A percentile compares a stretch with the other conserved stretches of the same genome.
phyloP scores from a whole-genome alignment of 2,888 invertebrate genomes.

The Mimachlamys varia region DNA sequence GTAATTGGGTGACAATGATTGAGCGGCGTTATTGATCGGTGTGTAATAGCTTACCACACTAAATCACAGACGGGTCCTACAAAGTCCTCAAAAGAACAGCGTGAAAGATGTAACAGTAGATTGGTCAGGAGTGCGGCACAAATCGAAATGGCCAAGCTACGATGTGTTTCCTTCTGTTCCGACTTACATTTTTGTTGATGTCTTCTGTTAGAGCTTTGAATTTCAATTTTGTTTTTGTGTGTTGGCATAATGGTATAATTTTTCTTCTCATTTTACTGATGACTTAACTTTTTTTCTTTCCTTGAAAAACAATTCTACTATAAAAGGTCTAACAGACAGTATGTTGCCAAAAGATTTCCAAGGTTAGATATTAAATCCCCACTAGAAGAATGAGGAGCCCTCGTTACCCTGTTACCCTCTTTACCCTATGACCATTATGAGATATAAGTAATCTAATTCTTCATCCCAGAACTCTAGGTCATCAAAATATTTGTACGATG shows the following conservation, averaged over 20 bases:
- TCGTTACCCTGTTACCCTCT: neutral
- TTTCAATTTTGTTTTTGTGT: no score
- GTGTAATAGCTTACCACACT: neutral
- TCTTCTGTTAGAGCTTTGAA: no score
- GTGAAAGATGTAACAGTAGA: neutral
- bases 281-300: no score
- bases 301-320: no score
- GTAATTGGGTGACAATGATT: constrained; percentile 20
- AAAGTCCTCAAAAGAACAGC: neutral
- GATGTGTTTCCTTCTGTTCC: no score
- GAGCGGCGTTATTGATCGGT: neutral
- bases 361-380: neutral
- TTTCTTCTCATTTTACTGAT: no score
- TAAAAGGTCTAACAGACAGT: no score
- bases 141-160: neutral
- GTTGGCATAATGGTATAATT: no score
- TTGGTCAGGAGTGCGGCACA: neutral
- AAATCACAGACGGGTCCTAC: neutral
- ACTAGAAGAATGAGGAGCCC: neutral
- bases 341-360: neutral
- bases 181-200: no score
- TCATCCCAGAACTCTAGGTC: neutral
- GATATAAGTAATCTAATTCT: neutral
- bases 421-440: neutral
- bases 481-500: neutral